Evolutionary conservation across 2,888 invertebrate species (phyloP).

Genomic region (Sussaba pulchella): DNA sequence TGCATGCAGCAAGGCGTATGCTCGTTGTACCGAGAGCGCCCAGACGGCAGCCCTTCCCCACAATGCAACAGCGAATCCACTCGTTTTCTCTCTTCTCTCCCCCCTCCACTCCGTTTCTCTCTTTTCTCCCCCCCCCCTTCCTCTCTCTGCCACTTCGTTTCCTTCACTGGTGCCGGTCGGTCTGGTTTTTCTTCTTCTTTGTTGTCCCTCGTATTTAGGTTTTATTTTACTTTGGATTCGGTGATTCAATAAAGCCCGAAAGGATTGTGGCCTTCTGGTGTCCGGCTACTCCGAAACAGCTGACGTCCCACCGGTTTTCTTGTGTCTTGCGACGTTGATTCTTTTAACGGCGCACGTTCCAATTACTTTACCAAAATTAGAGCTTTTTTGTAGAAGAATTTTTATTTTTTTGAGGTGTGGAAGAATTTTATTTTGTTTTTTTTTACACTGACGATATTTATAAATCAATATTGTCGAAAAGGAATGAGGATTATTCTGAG

Average conservation of each 20-base stretch:
- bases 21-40: conserved; percentile 7
- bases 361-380: background rate
- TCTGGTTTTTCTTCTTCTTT: conserved; percentile 9
- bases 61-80: too few species aligned
- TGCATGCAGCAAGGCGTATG: background rate
- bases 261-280: conserved; percentile 15
- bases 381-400: background rate
- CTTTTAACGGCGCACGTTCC: background rate
- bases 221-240: background rate
- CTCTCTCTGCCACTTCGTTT: background rate
- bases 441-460: too few species aligned
- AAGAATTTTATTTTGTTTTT: too few species aligned
- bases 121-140: background rate
- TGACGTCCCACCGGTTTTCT: conserved; percentile 24
- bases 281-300: conserved; percentile 18
- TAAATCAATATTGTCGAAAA: too few species aligned
- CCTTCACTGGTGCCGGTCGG: background rate
- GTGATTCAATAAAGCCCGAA: conserved; percentile 13
- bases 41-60: conserved; percentile 21
- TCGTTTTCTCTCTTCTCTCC: too few species aligned
- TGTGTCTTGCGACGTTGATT: background rate
- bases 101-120: too few species aligned
- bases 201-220: background rate
- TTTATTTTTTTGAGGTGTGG: too few species aligned
- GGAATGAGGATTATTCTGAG: too few species aligned